Percentiles rank a stretch among this genome's conserved stretches.
phyloP scores from a whole-genome alignment of 2,797 vertebrate genomes.

The Semotilus atromaculatus region DNA sequence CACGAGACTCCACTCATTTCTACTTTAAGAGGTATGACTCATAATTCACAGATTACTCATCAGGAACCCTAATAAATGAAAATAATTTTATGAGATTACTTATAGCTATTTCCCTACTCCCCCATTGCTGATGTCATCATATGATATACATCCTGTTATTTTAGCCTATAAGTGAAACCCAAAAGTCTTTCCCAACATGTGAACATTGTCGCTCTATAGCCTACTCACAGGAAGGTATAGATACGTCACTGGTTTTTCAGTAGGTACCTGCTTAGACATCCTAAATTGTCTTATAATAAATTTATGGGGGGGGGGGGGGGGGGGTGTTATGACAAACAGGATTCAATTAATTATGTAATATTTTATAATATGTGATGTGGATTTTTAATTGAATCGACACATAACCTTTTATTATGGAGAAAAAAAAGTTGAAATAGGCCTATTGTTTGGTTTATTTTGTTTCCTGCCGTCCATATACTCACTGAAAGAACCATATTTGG shows the following conservation, averaged over 20 bases:
- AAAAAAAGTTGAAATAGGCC: too few species aligned
- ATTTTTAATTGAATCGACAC: too few species aligned
- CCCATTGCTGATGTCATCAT: not conserved
- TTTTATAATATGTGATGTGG: too few species aligned
- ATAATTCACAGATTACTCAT: not conserved
- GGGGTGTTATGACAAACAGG: too few species aligned
- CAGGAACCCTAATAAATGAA: not conserved
- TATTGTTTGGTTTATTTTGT: too few species aligned
- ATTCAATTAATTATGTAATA: too few species aligned
- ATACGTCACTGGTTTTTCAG: not conserved
- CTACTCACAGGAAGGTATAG: not conserved
- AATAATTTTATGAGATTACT: not conserved
- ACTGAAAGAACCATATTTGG: too few species aligned
- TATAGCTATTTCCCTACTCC: not conserved
- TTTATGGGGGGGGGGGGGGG: too few species aligned
- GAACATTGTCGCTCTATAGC: not conserved
- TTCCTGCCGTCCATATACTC: too few species aligned
- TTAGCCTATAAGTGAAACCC: not conserved
- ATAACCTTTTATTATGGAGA: too few species aligned
- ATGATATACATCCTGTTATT: not conserved
- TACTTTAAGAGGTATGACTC: constrained; percentile 9
- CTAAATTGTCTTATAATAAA: too few species aligned
- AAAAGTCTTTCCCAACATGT: not conserved
- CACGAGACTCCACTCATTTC: not conserved
- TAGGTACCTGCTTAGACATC: not conserved